Evolutionary conservation across 2,888 invertebrate species (phyloP).

Genomic region (Hyposoter dolosus): DNA sequence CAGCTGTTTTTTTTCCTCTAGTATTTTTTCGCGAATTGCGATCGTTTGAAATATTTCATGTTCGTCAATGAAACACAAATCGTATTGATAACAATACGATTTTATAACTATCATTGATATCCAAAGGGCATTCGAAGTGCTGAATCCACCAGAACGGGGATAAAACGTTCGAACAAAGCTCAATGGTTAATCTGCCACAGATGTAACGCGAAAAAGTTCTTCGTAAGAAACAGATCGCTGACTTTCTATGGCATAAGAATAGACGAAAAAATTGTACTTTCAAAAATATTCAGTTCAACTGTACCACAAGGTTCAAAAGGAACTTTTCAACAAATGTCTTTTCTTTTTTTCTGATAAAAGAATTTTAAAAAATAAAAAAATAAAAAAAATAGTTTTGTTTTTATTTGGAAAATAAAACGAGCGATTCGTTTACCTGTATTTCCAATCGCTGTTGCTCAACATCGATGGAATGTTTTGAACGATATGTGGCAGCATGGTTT

Average conservation of each 20-base stretch:
- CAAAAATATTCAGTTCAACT: too few relatives aligned
- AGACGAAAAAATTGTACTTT: too few relatives aligned
- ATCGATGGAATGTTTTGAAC: slow-evolving; percentile 94
- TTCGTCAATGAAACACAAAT: slow-evolving; percentile 54
- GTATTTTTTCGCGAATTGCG: not conserved
- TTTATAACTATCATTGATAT: slow-evolving; percentile 44
- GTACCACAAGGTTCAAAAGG: too few relatives aligned
- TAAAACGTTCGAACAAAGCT: slow-evolving; percentile 63
- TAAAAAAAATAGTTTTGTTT: not conserved
- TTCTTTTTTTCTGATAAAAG: not conserved
- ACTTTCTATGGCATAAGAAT: slow-evolving; percentile 75
- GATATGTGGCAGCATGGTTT: slow-evolving; percentile 95
- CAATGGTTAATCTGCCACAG: slow-evolving; percentile 78
- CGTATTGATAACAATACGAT: slow-evolving; percentile 26
- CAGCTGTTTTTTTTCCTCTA: not conserved
- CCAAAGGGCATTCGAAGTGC: slow-evolving; percentile 49
- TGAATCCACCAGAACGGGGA: slow-evolving; percentile 74
- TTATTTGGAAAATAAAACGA: not conserved
- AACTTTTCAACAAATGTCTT: too few relatives aligned
- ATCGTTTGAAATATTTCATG: slow-evolving; percentile 17
- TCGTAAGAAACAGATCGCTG: slow-evolving; percentile 75
- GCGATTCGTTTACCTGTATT: slow-evolving; percentile 86
- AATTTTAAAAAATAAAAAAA: not conserved
- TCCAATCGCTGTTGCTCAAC: slow-evolving; percentile 94
- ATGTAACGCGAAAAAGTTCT: slow-evolving; percentile 79